phyloP scores from a whole-genome alignment of 2,888 invertebrate species.

The Drosophila anomalipes region DNA sequence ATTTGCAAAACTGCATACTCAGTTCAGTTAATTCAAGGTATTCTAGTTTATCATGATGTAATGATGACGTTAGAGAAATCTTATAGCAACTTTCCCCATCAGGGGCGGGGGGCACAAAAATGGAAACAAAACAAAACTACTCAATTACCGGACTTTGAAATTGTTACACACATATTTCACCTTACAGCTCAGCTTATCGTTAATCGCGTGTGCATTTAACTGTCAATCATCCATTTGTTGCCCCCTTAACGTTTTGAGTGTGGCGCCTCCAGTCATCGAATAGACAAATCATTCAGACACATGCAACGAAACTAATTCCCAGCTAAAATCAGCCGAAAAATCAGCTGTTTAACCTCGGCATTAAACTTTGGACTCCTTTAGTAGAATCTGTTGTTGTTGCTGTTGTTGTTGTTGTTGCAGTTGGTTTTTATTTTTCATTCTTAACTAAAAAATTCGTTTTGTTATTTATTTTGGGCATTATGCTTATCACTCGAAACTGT shows the following conservation, averaged over 20 bases:
- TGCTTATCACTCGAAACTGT: conserved; percentile 45
- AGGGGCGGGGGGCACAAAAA: background rate
- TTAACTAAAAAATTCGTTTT: conserved; percentile 36
- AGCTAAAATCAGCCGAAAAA: conserved; percentile 17
- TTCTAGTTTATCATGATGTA: background rate
- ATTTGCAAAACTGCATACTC: background rate
- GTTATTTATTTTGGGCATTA: conserved; percentile 45
- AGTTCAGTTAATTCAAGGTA: background rate
- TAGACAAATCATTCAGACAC: conserved; percentile 14
- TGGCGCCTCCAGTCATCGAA: conserved; percentile 38
- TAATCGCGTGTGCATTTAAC: conserved; percentile 29
- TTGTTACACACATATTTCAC: background rate
- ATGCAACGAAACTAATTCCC: conserved; percentile 4
- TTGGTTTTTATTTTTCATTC: conserved; percentile 25
- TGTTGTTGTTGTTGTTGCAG: background rate
- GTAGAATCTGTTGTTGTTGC: conserved; percentile 4
- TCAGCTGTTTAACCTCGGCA: conserved; percentile 23
- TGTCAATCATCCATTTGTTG: conserved; percentile 41
- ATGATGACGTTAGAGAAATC: background rate
- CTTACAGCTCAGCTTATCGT: background rate
- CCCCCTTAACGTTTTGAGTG: conserved; percentile 7
- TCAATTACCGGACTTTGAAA: background rate
- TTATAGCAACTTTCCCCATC: background rate
- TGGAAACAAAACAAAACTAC: background rate
- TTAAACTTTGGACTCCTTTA: conserved; percentile 53